A percentile compares a stretch with the other conserved stretches of the same genome.
Evolutionary conservation across 2,113 vertebrate genomes (phyloP).

Genomic region (Chelonoidis abingdonii): DNA sequence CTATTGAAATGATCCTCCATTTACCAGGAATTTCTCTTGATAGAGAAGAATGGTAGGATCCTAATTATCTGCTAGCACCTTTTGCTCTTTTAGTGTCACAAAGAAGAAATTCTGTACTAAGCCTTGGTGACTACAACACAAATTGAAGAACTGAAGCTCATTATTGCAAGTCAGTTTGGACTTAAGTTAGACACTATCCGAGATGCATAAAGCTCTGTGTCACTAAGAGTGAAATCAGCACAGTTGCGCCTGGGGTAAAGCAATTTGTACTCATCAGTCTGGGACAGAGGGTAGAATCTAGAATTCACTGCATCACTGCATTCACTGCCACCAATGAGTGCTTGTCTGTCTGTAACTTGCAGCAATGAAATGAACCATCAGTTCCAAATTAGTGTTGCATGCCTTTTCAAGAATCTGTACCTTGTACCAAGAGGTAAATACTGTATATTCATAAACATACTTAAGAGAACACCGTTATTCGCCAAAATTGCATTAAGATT

Average conservation of each 20-base stretch:
- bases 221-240: neutral
- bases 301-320: accelerated
- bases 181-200: neutral
- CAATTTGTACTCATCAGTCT: neutral
- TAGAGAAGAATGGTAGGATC: neutral
- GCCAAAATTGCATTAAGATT: neutral
- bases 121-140: neutral
- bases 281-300: neutral
- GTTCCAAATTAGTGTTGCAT: neutral
- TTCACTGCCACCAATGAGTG: neutral
- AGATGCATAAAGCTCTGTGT: neutral
- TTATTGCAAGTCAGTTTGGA: neutral
- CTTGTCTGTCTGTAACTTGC: neutral
- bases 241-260: neutral
- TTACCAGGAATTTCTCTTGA: neutral
- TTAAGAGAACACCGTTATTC: neutral
- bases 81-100: neutral
- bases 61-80: neutral
- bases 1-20: accelerated
- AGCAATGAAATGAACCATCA: neutral
- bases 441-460: neutral
- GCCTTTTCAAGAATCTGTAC: accelerated
- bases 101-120: neutral
- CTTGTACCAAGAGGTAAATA: neutral
- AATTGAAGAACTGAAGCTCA: neutral